Evolutionary conservation across 2,797 vertebrate species (phyloP), one percentile per base, ranked within the genome.

Genomic region (Epinephelus malabaricus): DNA sequence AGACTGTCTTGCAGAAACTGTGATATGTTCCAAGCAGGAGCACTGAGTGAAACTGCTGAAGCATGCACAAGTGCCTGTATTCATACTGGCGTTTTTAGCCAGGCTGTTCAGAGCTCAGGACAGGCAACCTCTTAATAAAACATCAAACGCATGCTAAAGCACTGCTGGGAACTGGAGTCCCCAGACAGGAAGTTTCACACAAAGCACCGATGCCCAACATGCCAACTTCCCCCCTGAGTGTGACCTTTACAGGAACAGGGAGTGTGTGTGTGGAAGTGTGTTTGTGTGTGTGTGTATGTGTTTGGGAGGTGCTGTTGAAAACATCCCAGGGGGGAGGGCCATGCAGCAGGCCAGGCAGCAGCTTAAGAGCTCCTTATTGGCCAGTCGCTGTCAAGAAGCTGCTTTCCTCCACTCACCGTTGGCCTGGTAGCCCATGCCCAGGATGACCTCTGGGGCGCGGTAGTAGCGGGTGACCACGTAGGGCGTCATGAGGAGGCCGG

Each of bases 381-480:
- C 58, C 51, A 3, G 59, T 73, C 10, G 72, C 51, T 45, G 73
- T 69, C n/a, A 64, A 49, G 69, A 67, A 38, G 23, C 68, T 9
- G 4, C 76, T 61, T 49, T 46, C 38, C 59, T 64, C 18, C 69
- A 92, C 98, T 98, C 90, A 99, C 98, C 98, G 54, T 99, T 99
- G 90, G 98, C 98, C 94, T 99, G 98, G 95, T 99, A 99, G 83
- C 98, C 98, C 98, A 99, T 99, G 88, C 98, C 98, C 73, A 99
- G 94, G 92, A 99, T 99, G 95, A 99, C 98, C 88, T 99, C 98
- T 0, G 98, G 98, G 77, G 98, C 98, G 54, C 98, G 96, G 95
- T 99, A 99, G 95, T 99, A 99, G 87, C 98, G 98, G 8, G 98
- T 99, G 77, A 99, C 98, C 83, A 99, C 98, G 2, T 99, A 99